Evolutionary conservation across 2,797 vertebrate species (phyloP), one percentile per base, ranked within the genome.

Genomic region (Anolis apletophallus): DNA sequence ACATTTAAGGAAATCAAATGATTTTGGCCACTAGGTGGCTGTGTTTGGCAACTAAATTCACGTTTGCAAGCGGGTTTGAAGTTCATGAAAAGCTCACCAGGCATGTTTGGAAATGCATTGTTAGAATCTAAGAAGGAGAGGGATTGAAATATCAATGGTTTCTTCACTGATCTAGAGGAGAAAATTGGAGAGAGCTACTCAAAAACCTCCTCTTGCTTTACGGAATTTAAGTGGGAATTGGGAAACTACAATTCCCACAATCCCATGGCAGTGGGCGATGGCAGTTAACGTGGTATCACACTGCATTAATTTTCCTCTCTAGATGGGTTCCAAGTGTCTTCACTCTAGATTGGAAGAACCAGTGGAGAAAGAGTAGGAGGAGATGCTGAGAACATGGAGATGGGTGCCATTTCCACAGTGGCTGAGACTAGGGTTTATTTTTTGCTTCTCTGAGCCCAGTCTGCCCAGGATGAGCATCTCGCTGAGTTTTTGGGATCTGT

Each of bases 11-110:
- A 46, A 46, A 46, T 46, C 46, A 46, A 46, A 14, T 21, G 36
- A 79, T 23, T 32, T 36, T 64, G 75, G 23, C 55, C 86, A 74
- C 81, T 79, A 87, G 86, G 34, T 83, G 86, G 81, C 85, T 40
- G 86, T 26, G 55, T 84, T 77, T 83, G 79, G 46, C 67, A 67
- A 54, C 16, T 2, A 1, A 19, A 23, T 36, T 55, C 7, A 21
- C 17, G 12, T 19, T 40, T 1, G 40, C 55, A 34, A 73, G n/a
- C 34, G 5, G 36, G 5, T 34, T 9, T 17, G 19, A 36, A 34
- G 29, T 50, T 32, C 68, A 72, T 36, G 52, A 55, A 36, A 71
- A 71, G 10, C 14, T 3, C 2, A 26, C 55, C 29, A 21, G 16
- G 34, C 29, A 16, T 68, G 8, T 69, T 52, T 67, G n/a, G n/a